Evolutionary conservation across 2,888 invertebrate species (phyloP).

Genomic region (Polyommatus icarus): DNA sequence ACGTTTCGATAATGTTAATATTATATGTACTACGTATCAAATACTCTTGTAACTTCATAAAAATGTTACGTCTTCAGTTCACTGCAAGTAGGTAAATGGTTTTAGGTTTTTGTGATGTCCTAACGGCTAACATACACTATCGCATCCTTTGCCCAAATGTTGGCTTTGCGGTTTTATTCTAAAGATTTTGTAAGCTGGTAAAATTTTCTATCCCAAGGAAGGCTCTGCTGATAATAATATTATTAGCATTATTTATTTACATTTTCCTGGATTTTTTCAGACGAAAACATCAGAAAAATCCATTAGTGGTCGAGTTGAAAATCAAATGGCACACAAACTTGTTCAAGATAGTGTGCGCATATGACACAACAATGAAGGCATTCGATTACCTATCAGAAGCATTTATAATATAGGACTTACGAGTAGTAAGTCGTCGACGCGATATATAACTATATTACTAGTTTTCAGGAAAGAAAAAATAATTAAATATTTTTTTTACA

Average conservation of each 20-base stretch:
- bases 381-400: neutral
- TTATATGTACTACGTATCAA: slow-evolving; percentile 30
- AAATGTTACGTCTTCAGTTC: slow-evolving; percentile 8
- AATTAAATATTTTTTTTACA: slow-evolving; percentile 15
- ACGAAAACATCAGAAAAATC: neutral
- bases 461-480: slow-evolving; percentile 3
- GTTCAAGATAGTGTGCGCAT: neutral
- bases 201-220: neutral
- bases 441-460: slow-evolving; percentile 7
- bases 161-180: neutral
- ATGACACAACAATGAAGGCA: neutral
- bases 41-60: neutral
- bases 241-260: neutral
- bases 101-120: neutral
- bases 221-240: neutral
- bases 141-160: neutral
- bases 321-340: slow-evolving; percentile 3
- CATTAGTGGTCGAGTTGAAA: neutral
- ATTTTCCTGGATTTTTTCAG: neutral
- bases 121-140: neutral
- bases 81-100: neutral
- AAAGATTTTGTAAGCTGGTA: neutral
- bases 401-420: neutral
- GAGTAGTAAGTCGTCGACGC: neutral
- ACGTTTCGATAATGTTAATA: slow-evolving; percentile 2